Conservation (phyloP, 2,888 invertebrate species). For the Mimumesa dahlbomi region DNA sequence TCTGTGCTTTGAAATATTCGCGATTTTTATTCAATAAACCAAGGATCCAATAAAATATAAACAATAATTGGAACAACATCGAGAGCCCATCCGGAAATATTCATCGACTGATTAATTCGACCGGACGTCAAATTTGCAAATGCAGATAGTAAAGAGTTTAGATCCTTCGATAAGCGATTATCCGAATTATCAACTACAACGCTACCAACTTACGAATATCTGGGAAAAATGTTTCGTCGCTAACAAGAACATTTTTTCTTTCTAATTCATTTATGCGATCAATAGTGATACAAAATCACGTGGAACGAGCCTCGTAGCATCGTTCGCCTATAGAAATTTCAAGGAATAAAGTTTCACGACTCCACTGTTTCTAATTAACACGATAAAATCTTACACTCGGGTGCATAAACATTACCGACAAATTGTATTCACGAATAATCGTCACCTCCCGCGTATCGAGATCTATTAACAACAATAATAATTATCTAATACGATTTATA, state of each 20-base stretch:
- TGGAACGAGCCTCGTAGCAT: no score
- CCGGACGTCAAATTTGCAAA: no score
- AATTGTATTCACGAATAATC: conserved; percentile 14
- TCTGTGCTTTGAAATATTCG: no score
- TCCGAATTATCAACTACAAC: no score
- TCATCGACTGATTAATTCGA: no score
- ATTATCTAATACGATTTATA: conserved; percentile 25
- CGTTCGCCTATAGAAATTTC: neutral
- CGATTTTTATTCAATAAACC: no score
- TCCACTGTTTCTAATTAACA: neutral
- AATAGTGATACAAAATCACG: neutral
- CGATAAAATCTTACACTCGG: conserved; percentile 5
- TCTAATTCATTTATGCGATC: neutral
- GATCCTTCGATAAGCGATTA: no score
- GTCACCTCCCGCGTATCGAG: conserved; percentile 10
- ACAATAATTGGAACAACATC: no score
- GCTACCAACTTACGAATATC: no score
- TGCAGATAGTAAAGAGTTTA: no score
- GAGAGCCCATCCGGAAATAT: no score
- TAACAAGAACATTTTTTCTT: neutral
- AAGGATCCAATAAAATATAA: no score
- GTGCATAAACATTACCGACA: conserved; percentile 10
- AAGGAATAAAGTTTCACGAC: neutral
- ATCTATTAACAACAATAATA: conserved; percentile 46
- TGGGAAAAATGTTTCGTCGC: neutral